Base-by-base conservation (phyloP, 2,113 vertebrate genomes). In the Aptenodytes patagonicus region DNA sequence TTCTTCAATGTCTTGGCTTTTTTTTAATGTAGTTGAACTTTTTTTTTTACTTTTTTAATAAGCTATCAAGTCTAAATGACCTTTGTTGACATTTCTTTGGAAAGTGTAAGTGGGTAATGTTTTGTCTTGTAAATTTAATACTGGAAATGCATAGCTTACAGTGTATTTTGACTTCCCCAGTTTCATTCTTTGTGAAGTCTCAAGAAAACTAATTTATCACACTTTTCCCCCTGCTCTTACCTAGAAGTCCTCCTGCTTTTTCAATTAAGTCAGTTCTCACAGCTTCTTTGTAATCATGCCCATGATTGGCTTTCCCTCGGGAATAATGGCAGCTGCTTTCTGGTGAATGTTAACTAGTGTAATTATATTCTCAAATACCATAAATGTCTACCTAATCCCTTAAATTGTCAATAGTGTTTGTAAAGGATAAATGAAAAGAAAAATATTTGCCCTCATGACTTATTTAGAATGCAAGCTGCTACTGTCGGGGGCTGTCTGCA, bases 281-380 rank as follows among this genome's bases (percentile, higher is more conserved):
- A 89, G 77, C 66, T 89, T 73, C 89, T 93, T 95, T 89, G 10
- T 69, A 90, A 69, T 93, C 80, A 52, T 54, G n/a, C 34, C 51
- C 49, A n/a, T 57, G 90, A 73, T 21, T 58, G 40, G 10, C 80
- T 93, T 92, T 95, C 87, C 82, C 76, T 36, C 14, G 44, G 91
- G 94, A 96, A 46, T 95, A 95, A 95, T 91, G 89, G 32, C 83
- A 95, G 65, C 81, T 95, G 89, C 58, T 95, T 84, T 87, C 76
- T 65, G 46, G 51, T 95, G 91, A 89, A 91, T 93, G 65, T 69
- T 96, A 97, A 95, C 79, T 85, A 85, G 61, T 19, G 49, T n/a
- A 95, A 91, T 96, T 95, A 94, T 73, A 83, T 87, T 93, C 78
- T 89, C 86, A 95, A 95, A 97, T 87, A 96, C 47, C 40, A 79